These are phyloP conservation scores for Synergus umbraculus DNA, from an alignment of 2,888 invertebrate genomes.

Conservation along the genomic window DNA sequence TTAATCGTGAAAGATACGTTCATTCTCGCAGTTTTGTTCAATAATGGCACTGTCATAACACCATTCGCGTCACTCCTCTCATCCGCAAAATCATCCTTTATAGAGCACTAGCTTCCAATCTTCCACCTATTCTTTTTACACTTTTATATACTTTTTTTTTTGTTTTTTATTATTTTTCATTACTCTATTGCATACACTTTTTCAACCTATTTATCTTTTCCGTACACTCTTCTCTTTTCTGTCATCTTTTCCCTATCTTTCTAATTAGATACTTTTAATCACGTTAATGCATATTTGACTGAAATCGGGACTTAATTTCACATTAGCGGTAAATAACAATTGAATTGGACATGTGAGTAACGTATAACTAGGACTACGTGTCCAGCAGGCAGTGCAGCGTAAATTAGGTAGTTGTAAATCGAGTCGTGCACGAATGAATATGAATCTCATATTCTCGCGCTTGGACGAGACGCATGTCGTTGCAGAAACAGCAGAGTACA, in stretches of 20 bases:
- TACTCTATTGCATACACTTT: too few relatives aligned
- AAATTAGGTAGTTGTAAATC: conserved; percentile 36
- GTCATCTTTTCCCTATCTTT: too few relatives aligned
- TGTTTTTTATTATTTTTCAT: too few relatives aligned
- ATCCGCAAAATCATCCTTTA: too few relatives aligned
- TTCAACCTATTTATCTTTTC: too few relatives aligned
- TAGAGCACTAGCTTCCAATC: too few relatives aligned
- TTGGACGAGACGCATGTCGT: conserved; percentile 38
- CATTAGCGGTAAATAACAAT: conserved; percentile 13
- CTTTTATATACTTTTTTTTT: too few relatives aligned
- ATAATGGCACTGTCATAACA: too few relatives aligned
- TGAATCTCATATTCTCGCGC: conserved; percentile 37
- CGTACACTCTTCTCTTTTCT: not conserved
- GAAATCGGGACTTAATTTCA: not conserved
- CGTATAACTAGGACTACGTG: not conserved
- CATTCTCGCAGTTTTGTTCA: too few relatives aligned
- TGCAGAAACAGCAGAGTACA: conserved; percentile 25
- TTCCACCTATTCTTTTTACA: too few relatives aligned
- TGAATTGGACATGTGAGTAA: conserved; percentile 33
- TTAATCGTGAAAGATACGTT: too few relatives aligned
- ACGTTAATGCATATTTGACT: not conserved
- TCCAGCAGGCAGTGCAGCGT: not conserved
- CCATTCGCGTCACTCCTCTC: too few relatives aligned
- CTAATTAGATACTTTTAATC: not conserved
- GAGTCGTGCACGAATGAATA: conserved; percentile 35